These are phyloP conservation scores for Acanthosepion pharaonis DNA, from an alignment of 2,888 invertebrate species.

Conservation along the genomic window DNA sequence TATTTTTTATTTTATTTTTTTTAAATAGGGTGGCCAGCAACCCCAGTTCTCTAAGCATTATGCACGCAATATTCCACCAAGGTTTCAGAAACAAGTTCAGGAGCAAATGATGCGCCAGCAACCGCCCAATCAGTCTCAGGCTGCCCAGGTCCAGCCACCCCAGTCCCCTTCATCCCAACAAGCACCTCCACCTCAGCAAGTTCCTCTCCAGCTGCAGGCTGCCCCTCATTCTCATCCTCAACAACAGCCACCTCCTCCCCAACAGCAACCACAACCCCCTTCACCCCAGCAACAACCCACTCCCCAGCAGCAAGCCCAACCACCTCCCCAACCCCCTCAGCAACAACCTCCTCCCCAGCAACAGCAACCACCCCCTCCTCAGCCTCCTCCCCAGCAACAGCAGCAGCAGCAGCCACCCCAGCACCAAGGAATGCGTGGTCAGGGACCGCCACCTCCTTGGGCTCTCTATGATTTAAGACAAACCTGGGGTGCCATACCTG, in stretches of 20 bases:
- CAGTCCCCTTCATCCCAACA: constrained; percentile 51
- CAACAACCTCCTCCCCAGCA: constrained; percentile 50
- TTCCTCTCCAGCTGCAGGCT: constrained; percentile 48
- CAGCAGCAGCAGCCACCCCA: constrained; percentile 55
- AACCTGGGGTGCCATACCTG: constrained; percentile 63
- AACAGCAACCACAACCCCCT: constrained; percentile 58
- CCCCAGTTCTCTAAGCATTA: constrained; percentile 80
- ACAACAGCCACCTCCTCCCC: constrained; percentile 53
- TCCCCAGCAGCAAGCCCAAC: constrained; percentile 62
- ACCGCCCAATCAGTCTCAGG: constrained; percentile 42
- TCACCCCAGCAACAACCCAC: constrained; percentile 50
- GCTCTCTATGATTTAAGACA: constrained; percentile 56
- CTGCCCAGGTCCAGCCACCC: constrained; percentile 50
- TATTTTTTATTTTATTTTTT: no score
- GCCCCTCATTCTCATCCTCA: constrained; percentile 47
- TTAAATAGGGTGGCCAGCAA: constrained; percentile 25
- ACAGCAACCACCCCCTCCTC: constrained; percentile 54
- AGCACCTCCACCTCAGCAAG: constrained; percentile 50
- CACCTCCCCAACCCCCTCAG: constrained; percentile 62
- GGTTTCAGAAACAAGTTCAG: constrained; percentile 75
- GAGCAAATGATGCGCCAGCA: constrained; percentile 56
- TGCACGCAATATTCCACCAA: constrained; percentile 88
- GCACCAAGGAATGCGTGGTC: constrained; percentile 68
- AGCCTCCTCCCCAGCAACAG: constrained; percentile 56
- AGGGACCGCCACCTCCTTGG: constrained; percentile 69